Evolutionary conservation across 2,888 invertebrate genomes (phyloP), one percentile per base, ranked within the genome.

Genomic region (Nowickia ferox): DNA sequence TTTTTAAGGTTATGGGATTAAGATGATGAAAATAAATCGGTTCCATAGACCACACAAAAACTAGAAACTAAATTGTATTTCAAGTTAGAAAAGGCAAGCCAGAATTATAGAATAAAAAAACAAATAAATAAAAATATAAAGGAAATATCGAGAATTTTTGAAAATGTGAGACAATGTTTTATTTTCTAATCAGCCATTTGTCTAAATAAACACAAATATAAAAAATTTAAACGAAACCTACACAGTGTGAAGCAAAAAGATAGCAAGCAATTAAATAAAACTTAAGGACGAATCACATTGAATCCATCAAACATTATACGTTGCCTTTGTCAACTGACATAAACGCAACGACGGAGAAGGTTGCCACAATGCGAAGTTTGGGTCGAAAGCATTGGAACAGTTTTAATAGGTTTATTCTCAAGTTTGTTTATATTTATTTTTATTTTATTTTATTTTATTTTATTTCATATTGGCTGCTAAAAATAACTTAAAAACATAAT

Each of bases 161-260:
- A 13, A 30, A 30, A 13, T 59, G 51, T 51, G 30, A 44, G 44
- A 4, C 44, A 19, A 55, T 30, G 5, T 15, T n/a, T 75, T 68
- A 17, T 40, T 17, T 75, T 30, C 51, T 53, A 30, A 53, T 63
- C 65, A 40, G 13, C 63, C 11, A 40, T n/a, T 53, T 63, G 17
- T 53, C n/a, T 42, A 11, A 4, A 38, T 3, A 30, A n/a, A 17
- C 13, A 9, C 22, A 75, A 53, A 75, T 44, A n/a, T 3, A 10
- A 42, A 2, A 51, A 53, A 42, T 65, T 8, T 53, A 1, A 9
- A 9, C 11, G n/a, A 3, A 19, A 17, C 10, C 5, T 15, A 10
- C 10, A 44, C 9, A 65, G 9, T 9, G n/a, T 9, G 1, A 6
- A n/a, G 10, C 30, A 22, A 5, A 6, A n/a, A 57, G 8, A n/a